These are phyloP conservation scores for Lochmaea capreae DNA, from an alignment of 2,888 invertebrate genomes.

Conservation along the genomic window DNA sequence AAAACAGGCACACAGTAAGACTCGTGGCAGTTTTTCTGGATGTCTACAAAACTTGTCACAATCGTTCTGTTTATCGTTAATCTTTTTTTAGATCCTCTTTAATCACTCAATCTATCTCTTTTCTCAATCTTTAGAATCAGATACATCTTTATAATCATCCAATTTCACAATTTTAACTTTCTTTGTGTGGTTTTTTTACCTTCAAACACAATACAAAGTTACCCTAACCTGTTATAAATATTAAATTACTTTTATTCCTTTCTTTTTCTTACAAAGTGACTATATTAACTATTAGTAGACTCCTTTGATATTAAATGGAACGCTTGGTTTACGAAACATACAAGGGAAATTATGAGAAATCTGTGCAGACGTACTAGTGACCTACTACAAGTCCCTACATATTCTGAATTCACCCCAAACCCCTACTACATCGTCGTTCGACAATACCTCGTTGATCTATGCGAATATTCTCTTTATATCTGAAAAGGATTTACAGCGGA, in stretches of 20 bases:
- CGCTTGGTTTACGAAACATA: constrained; percentile 14
- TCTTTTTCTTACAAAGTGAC: constrained; percentile 9
- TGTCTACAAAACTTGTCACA: no score
- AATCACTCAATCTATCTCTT: no score
- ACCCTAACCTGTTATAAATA: constrained; percentile 1
- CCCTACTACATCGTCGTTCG: constrained; percentile 21
- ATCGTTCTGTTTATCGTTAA: no score
- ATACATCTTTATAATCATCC: neutral
- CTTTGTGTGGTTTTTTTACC: neutral
- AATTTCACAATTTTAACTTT: neutral
- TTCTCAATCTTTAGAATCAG: neutral
- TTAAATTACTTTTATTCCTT: constrained; percentile 2
- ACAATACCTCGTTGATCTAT: constrained; percentile 29
- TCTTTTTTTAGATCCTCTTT: no score
- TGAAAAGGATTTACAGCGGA: neutral
- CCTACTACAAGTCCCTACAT: constrained; percentile 28
- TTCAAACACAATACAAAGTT: neutral
- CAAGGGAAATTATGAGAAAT: constrained; percentile 19
- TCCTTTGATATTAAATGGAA: constrained; percentile 19
- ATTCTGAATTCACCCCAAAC: constrained; percentile 27
- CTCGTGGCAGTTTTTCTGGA: no score
- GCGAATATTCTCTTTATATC: constrained; percentile 1
- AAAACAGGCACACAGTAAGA: no score
- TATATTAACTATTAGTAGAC: neutral
- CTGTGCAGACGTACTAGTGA: constrained; percentile 24